phyloP scores from a whole-genome alignment of 2,888 invertebrate genomes.

The Drosophila aldrichi region DNA sequence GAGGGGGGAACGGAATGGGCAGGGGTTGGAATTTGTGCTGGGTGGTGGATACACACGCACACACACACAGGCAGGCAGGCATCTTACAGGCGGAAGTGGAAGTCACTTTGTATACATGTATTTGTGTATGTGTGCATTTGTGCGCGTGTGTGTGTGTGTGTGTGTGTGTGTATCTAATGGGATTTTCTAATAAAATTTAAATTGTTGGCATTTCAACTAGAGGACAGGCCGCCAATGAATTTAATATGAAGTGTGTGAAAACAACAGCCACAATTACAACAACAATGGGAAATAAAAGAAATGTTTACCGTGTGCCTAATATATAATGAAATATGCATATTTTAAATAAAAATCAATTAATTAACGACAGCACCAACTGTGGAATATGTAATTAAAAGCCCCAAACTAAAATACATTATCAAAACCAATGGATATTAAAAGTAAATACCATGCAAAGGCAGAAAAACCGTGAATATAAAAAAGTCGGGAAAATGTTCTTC shows the following conservation, averaged over 20 bases:
- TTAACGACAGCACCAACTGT: neutral
- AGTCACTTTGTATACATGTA: slow-evolving; percentile 42
- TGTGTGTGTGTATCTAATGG: slow-evolving; percentile 75
- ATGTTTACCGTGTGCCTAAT: slow-evolving; percentile 22
- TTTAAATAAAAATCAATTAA: slow-evolving; percentile 23
- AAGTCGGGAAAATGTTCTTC: neutral
- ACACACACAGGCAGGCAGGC: slow-evolving; percentile 31
- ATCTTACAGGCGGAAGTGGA: slow-evolving; percentile 71
- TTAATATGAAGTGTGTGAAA: slow-evolving; percentile 56
- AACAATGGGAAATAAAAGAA: slow-evolving; percentile 6
- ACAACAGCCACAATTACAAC: neutral
- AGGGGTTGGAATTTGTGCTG: slow-evolving; percentile 43
- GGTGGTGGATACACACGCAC: slow-evolving; percentile 51
- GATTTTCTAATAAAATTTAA: slow-evolving; percentile 79
- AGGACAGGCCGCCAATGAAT: slow-evolving; percentile 42
- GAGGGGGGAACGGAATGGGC: slow-evolving; percentile 4
- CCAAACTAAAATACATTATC: neutral
- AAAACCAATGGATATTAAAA: slow-evolving; percentile 6
- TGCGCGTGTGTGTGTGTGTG: slow-evolving; percentile 64
- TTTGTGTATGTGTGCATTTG: slow-evolving; percentile 29
- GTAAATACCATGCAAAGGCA: neutral
- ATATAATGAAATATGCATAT: slow-evolving; percentile 11
- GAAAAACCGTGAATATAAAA: neutral
- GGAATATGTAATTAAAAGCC: slow-evolving; percentile 14
- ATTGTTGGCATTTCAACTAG: slow-evolving; percentile 62